Percentiles rank a stretch among this genome's conserved stretches.
phyloP scores from a whole-genome alignment of 2,797 vertebrate genomes.

The Enteromius argenteus region DNA sequence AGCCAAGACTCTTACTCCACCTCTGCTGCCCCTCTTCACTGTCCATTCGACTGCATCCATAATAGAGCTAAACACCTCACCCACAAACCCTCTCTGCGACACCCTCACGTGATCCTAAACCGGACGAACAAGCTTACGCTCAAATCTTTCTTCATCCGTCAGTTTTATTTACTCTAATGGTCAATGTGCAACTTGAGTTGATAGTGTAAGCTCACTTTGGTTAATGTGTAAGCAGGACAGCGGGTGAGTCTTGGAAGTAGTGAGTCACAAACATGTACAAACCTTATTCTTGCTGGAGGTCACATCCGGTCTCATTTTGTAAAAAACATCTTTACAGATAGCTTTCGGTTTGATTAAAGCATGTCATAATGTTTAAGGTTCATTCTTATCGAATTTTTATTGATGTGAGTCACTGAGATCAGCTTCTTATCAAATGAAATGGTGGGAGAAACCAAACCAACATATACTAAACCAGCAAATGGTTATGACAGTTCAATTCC shows the following conservation, averaged over 20 bases:
- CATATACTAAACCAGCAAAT: neutral
- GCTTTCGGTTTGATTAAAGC: constrained; percentile 1
- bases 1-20: constrained; percentile 39
- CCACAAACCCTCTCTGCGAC: constrained; percentile 3
- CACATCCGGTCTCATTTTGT: constrained; percentile 14
- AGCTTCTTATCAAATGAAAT: neutral
- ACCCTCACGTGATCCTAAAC: constrained; percentile 8
- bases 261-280: constrained; percentile 30
- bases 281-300: constrained; percentile 23
- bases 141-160: constrained; percentile 23
- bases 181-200: constrained; percentile 60
- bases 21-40: constrained; percentile 21
- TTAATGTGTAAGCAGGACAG: constrained; percentile 59
- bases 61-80: constrained; percentile 28
- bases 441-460: neutral
- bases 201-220: constrained; percentile 54
- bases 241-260: constrained; percentile 1
- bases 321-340: neutral
- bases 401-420: neutral
- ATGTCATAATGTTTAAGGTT: neutral
- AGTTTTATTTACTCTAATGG: constrained; percentile 57
- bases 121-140: constrained; percentile 26
- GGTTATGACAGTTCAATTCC: no score
- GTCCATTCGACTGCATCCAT: constrained; percentile 13
- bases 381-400: neutral